These are phyloP conservation scores for Dallia pectoralis DNA, from an alignment of 2,797 vertebrate species.

Conservation along the genomic window DNA sequence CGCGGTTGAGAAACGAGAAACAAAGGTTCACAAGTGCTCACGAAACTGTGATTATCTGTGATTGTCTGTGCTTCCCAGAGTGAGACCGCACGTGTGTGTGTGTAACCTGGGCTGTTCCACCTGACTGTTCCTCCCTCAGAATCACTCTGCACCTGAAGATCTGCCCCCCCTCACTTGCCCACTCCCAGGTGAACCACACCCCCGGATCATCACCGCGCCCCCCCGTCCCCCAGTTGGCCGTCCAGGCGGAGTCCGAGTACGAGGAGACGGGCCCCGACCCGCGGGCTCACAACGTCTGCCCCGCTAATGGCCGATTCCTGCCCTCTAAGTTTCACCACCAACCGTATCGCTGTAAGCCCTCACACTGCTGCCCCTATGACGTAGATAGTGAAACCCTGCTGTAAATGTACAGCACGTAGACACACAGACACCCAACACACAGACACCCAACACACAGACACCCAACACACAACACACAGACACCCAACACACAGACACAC, in stretches of 20 bases:
- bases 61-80: background rate
- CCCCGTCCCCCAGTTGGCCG: conserved; percentile 76
- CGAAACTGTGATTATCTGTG: background rate
- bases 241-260: conserved; percentile 81
- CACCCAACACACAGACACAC: too few species aligned
- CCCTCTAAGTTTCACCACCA: conserved; percentile 7
- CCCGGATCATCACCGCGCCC: conserved; percentile 51
- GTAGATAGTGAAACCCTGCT: conserved; percentile 74
- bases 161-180: conserved; percentile 80
- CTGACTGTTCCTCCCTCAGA: conserved; percentile 63
- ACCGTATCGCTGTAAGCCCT: conserved; percentile 10
- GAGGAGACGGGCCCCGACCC: conserved; percentile 68
- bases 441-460: too few species aligned
- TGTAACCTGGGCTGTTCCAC: conserved; percentile 35
- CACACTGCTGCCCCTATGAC: conserved; percentile 9
- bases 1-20: background rate
- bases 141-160: conserved; percentile 90
- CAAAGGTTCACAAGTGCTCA: background rate
- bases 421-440: background rate
- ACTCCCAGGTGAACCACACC: conserved; percentile 59
- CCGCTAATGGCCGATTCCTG: background rate
- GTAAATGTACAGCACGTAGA: conserved; percentile 14
- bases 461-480: too few species aligned
- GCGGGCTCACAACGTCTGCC: conserved; percentile 5
- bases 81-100: background rate